Evolutionary conservation across 1,140 invertebrate species (phyloP), one percentile per base, ranked within the genome.

Genomic region (Lepidotrigona ventralis): DNA sequence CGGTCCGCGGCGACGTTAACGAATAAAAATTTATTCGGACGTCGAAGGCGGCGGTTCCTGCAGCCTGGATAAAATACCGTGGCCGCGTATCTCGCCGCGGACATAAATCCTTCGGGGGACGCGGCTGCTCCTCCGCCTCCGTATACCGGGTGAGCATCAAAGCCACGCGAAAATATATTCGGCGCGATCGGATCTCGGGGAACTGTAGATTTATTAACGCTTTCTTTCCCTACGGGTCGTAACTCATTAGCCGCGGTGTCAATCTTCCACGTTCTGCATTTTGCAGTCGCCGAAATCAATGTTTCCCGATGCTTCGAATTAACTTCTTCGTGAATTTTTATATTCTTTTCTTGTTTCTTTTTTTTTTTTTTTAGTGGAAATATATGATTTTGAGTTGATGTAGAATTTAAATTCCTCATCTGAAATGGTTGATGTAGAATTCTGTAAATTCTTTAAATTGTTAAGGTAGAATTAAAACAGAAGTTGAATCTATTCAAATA

Each of bases 11-110:
- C 66, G 33, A 70, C 68, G 33, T 70, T 46, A 70, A 72, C 70
- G 46, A 72, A 72, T 72, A 72, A 72, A 72, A 72, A 72, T 72
- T 72, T 72, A 72, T 72, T 72, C 70, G 33, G 39, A 46, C 39
- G 69, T 70, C 39, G 70, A 72, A 72, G 21, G 70, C 58, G 23
- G 58, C 58, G 58, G 58, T 60, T 60, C 58, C 23, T 60, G 23
- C 11, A 60, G 58, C 23, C 70, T 46, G 46, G 70, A 51, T 72
- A 72, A 72, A 72, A 72, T 72, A 72, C 70, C 70, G 23, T 21
- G 69, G 69, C 17, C 23, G 69, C 70, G 39, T 51, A 72, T 72
- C 23, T 72, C 46, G 70, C 26, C 70, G 39, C n/a, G 39, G 21
- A n/a, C 39, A 51, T 72, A 72, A 72, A 72, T 72, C 46, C 70